These are phyloP conservation scores for Steinernema feltiae DNA, from an alignment of 1,140 invertebrate species.

Conservation along the genomic window DNA sequence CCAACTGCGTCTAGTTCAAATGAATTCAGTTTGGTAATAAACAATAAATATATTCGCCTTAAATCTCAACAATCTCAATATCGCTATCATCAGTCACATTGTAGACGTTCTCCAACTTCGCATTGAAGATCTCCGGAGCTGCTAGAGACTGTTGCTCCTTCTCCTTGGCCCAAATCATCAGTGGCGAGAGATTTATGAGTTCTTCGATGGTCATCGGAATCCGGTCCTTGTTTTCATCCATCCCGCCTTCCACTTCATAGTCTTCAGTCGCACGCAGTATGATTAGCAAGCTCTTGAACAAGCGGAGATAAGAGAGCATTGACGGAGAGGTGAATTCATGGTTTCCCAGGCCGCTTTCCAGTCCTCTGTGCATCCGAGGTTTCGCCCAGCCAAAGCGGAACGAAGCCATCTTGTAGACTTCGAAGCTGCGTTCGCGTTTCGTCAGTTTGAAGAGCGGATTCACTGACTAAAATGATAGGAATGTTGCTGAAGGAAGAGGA, in stretches of 20 bases:
- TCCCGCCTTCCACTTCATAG: background rate
- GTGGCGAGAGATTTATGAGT: background rate
- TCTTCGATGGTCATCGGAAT: background rate
- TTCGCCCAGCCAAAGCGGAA: constrained; percentile 9
- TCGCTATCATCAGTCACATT: background rate
- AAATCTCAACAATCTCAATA: background rate
- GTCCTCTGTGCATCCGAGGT: background rate
- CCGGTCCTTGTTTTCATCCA: background rate
- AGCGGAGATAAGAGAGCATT: background rate
- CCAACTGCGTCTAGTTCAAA: too few species aligned
- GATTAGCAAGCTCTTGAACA: background rate
- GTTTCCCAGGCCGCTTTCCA: background rate
- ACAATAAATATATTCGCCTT: too few species aligned
- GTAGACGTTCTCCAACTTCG: background rate
- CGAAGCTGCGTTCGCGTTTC: background rate
- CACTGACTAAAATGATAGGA: background rate
- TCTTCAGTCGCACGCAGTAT: background rate
- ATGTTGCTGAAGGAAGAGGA: background rate
- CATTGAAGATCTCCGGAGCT: background rate
- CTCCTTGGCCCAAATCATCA: background rate
- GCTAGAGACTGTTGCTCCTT: background rate
- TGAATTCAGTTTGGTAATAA: too few species aligned
- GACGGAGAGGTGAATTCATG: background rate
- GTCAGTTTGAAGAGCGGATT: background rate
- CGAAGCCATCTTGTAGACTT: background rate